Conservation (phyloP, 1,140 invertebrate genomes). For the Platyscapa corneri region DNA sequence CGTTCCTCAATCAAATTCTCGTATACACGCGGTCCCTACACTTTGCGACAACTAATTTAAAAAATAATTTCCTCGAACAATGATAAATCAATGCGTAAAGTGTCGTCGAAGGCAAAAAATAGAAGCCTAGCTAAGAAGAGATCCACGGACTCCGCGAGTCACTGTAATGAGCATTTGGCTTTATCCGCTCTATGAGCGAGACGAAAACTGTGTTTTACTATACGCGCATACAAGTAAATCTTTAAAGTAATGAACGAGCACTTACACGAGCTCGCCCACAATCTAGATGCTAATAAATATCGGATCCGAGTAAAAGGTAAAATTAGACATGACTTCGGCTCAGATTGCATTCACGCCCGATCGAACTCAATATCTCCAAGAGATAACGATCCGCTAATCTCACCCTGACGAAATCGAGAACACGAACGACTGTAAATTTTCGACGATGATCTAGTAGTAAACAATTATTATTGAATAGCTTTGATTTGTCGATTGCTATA, state of each 20-base stretch:
- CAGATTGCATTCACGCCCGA: neutral
- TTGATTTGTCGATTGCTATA: neutral
- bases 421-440: too few species aligned
- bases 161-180: neutral
- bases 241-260: neutral
- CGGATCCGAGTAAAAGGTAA: neutral
- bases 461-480: neutral
- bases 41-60: neutral
- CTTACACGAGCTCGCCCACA: neutral
- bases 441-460: neutral
- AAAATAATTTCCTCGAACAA: neutral
- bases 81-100: neutral
- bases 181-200: slow-evolving; percentile 4
- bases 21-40: slow-evolving; percentile 9
- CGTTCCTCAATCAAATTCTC: slow-evolving; percentile 44
- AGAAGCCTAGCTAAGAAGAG: slow-evolving; percentile 23
- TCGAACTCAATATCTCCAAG: neutral
- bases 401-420: neutral
- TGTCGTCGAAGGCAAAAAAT: neutral
- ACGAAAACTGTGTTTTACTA: neutral
- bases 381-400: too few species aligned
- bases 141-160: neutral
- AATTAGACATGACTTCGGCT: neutral
- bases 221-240: neutral
- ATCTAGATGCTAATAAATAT: neutral